phyloP scores from a whole-genome alignment of 2,888 invertebrate genomes.

The Mimachlamys varia region DNA sequence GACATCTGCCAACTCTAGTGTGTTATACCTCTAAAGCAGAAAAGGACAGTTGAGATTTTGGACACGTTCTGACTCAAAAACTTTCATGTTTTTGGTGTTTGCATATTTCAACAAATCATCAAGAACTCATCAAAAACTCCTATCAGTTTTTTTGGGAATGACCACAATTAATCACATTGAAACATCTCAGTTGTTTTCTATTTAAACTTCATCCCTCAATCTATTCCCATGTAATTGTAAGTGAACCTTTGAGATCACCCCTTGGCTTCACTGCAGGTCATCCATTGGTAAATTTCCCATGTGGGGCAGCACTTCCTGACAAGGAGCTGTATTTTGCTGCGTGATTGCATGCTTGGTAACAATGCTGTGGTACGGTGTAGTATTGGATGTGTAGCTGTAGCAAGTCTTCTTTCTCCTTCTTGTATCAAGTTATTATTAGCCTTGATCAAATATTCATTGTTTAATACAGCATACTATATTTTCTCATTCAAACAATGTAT shows the following conservation, averaged over 20 bases:
- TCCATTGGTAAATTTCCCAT: conserved; percentile 20
- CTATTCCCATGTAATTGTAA: background rate
- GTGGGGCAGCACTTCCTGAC: conserved; percentile 1
- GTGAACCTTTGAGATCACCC: background rate
- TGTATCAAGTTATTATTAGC: background rate
- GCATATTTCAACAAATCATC: too few species aligned
- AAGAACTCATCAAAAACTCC: too few species aligned
- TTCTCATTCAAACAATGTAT: background rate
- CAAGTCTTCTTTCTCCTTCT: conserved; percentile 11
- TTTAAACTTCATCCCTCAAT: too few species aligned
- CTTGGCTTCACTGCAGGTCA: background rate
- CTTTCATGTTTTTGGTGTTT: too few species aligned
- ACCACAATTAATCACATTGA: too few species aligned
- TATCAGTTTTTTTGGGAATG: too few species aligned
- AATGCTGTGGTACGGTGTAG: conserved; percentile 19
- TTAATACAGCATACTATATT: background rate
- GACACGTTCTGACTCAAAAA: too few species aligned
- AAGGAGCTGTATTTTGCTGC: conserved; percentile 33
- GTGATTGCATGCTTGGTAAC: conserved; percentile 14
- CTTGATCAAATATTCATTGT: conserved; percentile 8
- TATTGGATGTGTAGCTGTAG: background rate
- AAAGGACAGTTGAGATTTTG: too few species aligned
- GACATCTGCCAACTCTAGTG: too few species aligned
- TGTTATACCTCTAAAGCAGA: too few species aligned
- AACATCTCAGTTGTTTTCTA: too few species aligned